These are phyloP conservation scores for Antheraea mylitta DNA, from an alignment of 1,140 invertebrate species.

Conservation along the genomic window DNA sequence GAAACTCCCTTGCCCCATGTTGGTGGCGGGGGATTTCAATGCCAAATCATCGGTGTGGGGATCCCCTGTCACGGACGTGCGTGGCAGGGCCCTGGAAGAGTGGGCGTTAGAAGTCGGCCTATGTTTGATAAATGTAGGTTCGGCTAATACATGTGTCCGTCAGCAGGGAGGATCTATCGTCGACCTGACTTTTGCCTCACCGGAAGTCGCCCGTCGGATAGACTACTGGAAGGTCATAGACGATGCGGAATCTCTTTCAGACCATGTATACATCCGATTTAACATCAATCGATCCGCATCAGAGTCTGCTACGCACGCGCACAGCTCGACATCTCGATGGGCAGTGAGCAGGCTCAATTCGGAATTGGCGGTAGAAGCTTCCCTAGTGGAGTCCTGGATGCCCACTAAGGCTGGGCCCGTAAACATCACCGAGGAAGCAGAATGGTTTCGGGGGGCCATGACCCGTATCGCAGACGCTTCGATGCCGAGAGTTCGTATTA, in stretches of 20 bases:
- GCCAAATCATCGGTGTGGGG: conserved; percentile 25
- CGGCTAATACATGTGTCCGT: too few species aligned
- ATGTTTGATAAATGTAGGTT: too few species aligned
- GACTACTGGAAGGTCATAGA: too few species aligned
- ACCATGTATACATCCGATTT: too few species aligned
- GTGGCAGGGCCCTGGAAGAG: conserved; percentile 7
- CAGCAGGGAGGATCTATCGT: too few species aligned
- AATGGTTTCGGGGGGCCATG: background rate
- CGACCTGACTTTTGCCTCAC: too few species aligned
- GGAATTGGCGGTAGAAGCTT: background rate
- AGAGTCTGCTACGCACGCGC: too few species aligned
- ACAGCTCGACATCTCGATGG: conserved; percentile 2
- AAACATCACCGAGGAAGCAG: background rate
- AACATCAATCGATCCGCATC: too few species aligned
- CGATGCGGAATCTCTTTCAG: too few species aligned
- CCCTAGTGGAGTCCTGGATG: background rate
- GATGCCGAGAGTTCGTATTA: background rate
- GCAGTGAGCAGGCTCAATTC: background rate
- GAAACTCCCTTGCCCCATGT: background rate
- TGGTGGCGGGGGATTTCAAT: conserved; percentile 26
- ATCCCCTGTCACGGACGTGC: conserved; percentile 2
- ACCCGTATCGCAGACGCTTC: background rate
- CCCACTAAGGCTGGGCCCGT: background rate
- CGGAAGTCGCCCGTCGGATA: too few species aligned
- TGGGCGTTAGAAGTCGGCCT: conserved; percentile 15